phyloP scores from a whole-genome alignment of 2,888 invertebrate genomes.

The Melinaea menophilus region DNA sequence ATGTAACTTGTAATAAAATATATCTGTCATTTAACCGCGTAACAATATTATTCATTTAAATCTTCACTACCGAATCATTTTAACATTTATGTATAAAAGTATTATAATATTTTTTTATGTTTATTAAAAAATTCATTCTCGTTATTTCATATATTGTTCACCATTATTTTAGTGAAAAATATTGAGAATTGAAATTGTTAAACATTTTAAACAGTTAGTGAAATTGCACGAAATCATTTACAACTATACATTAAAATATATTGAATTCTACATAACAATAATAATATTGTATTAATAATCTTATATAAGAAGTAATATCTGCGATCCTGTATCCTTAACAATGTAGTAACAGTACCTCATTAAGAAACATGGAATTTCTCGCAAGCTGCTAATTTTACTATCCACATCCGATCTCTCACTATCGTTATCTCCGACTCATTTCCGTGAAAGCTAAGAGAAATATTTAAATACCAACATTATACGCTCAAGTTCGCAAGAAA shows the following conservation, averaged over 20 bases:
- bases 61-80: too few relatives aligned
- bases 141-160: background rate
- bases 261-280: background rate
- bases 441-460: constrained; percentile 23
- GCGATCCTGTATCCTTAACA: too few relatives aligned
- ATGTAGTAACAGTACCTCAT: too few relatives aligned
- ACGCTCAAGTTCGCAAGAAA: background rate
- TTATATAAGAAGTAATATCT: background rate
- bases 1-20: too few relatives aligned
- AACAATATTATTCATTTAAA: too few relatives aligned
- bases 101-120: too few relatives aligned
- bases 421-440: constrained; percentile 23
- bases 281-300: background rate
- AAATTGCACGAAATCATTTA: background rate
- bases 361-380: constrained; percentile 12
- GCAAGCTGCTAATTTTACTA: constrained; percentile 20
- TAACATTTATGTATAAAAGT: too few relatives aligned
- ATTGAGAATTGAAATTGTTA: background rate
- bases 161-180: background rate
- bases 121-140: too few relatives aligned
- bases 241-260: background rate
- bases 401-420: constrained; percentile 18
- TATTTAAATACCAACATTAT: constrained; percentile 17
- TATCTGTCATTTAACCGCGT: too few relatives aligned
- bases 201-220: background rate